phyloP scores from a whole-genome alignment of 2,113 vertebrate genomes.

The Amblyornis subalaris region DNA sequence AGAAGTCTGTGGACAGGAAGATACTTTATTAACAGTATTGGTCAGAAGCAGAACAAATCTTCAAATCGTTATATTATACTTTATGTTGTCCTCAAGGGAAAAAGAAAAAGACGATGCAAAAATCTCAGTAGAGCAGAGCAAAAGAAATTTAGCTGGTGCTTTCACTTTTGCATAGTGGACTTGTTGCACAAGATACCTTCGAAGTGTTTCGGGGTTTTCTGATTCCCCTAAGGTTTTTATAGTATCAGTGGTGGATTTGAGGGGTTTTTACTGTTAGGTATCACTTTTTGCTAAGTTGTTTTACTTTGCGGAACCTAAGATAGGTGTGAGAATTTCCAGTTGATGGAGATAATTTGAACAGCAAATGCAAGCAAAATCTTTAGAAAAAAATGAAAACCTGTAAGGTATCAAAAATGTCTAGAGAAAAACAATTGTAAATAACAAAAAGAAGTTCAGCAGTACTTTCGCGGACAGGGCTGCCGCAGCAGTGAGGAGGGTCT shows the following conservation, averaged over 20 bases:
- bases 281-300: neutral
- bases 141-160: neutral
- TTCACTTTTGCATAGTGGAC: neutral
- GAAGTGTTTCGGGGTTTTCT: neutral
- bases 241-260: neutral
- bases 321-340: neutral
- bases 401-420: neutral
- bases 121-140: neutral
- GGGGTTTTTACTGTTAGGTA: neutral
- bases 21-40: neutral
- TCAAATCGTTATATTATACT: neutral
- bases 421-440: neutral
- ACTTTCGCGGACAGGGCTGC: neutral
- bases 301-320: neutral
- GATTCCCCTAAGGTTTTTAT: neutral
- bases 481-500: neutral
- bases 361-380: neutral
- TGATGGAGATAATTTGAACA: neutral
- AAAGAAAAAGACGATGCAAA: neutral
- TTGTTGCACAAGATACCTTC: neutral
- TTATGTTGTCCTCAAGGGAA: neutral
- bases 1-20: neutral
- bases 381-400: neutral
- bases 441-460: neutral
- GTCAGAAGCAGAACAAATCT: neutral